phyloP scores from a whole-genome alignment of 2,113 vertebrate species.

The Garra rufa region DNA sequence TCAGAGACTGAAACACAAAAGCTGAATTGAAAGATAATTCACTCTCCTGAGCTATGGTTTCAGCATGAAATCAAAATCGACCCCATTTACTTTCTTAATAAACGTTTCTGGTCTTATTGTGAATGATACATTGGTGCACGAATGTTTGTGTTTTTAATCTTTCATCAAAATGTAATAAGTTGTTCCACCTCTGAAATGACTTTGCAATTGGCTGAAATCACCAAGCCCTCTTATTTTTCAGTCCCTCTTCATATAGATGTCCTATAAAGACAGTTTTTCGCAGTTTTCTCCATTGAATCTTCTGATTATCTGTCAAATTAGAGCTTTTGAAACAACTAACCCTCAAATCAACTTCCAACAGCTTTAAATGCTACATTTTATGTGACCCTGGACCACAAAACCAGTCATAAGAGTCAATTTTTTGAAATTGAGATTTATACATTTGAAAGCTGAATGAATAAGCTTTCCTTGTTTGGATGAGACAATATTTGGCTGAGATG shows the following conservation, averaged over 20 bases:
- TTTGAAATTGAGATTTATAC: too few species aligned
- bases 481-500: too few species aligned
- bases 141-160: constrained; percentile 7
- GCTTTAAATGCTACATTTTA: too few species aligned
- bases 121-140: neutral
- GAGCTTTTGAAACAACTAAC: too few species aligned
- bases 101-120: neutral
- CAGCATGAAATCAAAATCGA: neutral
- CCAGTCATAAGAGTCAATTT: too few species aligned
- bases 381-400: too few species aligned
- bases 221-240: neutral
- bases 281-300: neutral
- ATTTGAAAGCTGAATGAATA: too few species aligned
- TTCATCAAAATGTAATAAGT: constrained; percentile 18
- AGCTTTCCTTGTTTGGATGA: too few species aligned
- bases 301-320: neutral
- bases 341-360: too few species aligned
- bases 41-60: neutral
- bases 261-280: neutral
- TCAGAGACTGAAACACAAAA: neutral
- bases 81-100: constrained; percentile 26
- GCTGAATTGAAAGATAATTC: neutral
- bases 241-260: neutral
- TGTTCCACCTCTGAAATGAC: constrained; percentile 6
- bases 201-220: neutral